Conservation (phyloP, 1,140 invertebrate species). For the Coboldia fuscipes region DNA sequence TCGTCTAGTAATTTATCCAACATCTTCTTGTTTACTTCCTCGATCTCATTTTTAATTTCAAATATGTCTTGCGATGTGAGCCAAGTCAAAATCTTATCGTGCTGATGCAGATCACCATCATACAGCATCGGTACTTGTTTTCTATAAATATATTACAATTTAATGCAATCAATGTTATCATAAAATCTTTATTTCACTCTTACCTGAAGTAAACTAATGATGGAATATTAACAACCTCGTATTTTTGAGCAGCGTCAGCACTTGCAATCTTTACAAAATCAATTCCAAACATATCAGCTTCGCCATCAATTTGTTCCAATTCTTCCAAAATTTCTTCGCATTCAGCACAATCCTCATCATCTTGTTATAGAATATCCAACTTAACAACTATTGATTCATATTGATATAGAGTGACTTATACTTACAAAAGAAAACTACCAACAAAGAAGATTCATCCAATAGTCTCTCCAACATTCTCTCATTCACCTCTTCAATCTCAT, state of each 20-base stretch:
- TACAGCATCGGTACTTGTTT: conserved; percentile 73
- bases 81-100: conserved; percentile 70
- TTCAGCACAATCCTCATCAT: conserved; percentile 77
- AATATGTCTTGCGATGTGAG: conserved; percentile 86
- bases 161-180: neutral
- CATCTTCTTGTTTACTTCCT: conserved; percentile 90
- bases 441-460: conserved; percentile 65
- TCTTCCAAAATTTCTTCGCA: conserved; percentile 74
- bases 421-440: conserved; percentile 87
- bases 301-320: conserved; percentile 81
- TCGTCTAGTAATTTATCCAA: conserved; percentile 81
- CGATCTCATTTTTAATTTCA: conserved; percentile 90
- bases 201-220: conserved; percentile 68
- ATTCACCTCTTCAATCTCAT: conserved; percentile 87
- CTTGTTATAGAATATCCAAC: conserved; percentile 23
- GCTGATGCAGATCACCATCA: conserved; percentile 75
- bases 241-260: conserved; percentile 56
- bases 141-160: conserved; percentile 9
- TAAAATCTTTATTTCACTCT: neutral
- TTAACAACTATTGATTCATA: neutral
- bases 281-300: conserved; percentile 80
- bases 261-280: conserved; percentile 90
- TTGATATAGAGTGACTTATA: conserved; percentile 10
- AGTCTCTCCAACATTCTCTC: conserved; percentile 73
- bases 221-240: conserved; percentile 61